Percentiles rank a stretch among this genome's conserved stretches.
phyloP scores from a whole-genome alignment of 92 coral and sea anemone species.

The Umimayanthus kanabou region DNA sequence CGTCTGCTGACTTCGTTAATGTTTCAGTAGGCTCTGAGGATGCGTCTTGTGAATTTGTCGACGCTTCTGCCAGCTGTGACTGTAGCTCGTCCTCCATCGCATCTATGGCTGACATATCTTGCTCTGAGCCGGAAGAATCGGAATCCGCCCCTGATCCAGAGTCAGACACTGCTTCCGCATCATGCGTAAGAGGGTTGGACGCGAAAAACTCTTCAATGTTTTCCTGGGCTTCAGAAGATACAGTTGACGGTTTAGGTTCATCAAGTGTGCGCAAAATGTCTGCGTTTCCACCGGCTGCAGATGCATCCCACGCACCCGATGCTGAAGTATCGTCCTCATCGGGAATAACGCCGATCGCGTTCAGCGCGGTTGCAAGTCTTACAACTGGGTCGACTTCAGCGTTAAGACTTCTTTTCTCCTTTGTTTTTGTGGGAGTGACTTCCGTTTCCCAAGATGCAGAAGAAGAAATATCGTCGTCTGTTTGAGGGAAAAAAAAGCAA shows the following conservation, averaged over 20 bases:
- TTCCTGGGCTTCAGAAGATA: constrained; percentile 1
- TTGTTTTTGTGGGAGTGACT: neutral
- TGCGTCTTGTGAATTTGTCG: neutral
- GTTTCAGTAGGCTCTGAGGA: neutral
- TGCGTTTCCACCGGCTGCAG: constrained; percentile 29
- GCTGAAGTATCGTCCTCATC: constrained; percentile 43
- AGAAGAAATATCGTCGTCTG: constrained; percentile 6
- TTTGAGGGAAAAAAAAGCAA: neutral
- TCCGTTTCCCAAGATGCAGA: constrained; percentile 21
- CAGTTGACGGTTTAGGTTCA: neutral
- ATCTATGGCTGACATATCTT: constrained; percentile 16
- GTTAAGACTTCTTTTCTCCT: constrained; percentile 10
- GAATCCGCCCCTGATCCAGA: constrained; percentile 12
- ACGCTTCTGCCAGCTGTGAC: neutral
- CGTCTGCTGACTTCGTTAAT: neutral
- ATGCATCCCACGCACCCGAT: constrained; percentile 55
- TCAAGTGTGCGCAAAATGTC: neutral
- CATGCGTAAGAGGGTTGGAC: neutral
- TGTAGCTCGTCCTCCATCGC: constrained; percentile 34
- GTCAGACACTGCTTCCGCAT: neutral
- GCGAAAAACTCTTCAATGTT: constrained; percentile 22
- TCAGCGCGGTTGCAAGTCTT: constrained; percentile 66
- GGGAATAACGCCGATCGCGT: constrained; percentile 43
- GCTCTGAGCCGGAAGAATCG: neutral
- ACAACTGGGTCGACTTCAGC: constrained; percentile 48